Evolutionary conservation across 2,113 vertebrate genomes (phyloP), one percentile per base, ranked within the genome.

Genomic region (Forbesichthys papilliferus): DNA sequence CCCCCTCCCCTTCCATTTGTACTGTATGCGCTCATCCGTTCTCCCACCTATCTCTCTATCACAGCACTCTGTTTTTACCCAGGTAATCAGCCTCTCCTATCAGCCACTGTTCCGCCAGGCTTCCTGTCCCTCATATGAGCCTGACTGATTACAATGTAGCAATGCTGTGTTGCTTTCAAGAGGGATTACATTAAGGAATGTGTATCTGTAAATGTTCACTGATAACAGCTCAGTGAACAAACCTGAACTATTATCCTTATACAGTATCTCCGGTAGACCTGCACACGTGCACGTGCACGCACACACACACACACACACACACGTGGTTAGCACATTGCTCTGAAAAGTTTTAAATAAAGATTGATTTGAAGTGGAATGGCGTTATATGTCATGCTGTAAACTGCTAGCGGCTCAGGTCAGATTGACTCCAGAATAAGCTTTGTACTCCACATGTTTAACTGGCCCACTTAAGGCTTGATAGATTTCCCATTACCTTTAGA

Each of bases 401-500:
- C 70, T 34, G 61, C 61, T 70, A 68, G 47, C 11, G 42, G 67
- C 64, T 66, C 58, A 34, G 77, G 75, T 86, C 79, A 74, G 65
- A 80, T 71, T 65, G 80, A 81, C 78, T 83, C 55, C 3, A 16
- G 52, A 74, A 68, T 59, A 71, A 62, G 62, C 71, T 63, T 52
- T 79, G 48, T 52, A 68, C 66, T 75, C 68, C 18, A 61, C 48
- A 57, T 59, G 73, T 70, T 69, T 71, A 69, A n/a, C 62, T 56
- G 72, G 53, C 59, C 70, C 70, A 78, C 85, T 88, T 79, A 82
- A 79, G 67, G 81, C 61, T 71, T 89, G 81, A 88, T 87, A 74
- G 80, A 84, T 85, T 90, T 84, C 75, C 77, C 72, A 87, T 87
- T 87, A 84, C 73, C 79, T 77, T 80, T 63, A 73, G 85, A 78